phyloP scores from a whole-genome alignment of 1,140 invertebrate genomes.

The Tribolium castaneum region DNA sequence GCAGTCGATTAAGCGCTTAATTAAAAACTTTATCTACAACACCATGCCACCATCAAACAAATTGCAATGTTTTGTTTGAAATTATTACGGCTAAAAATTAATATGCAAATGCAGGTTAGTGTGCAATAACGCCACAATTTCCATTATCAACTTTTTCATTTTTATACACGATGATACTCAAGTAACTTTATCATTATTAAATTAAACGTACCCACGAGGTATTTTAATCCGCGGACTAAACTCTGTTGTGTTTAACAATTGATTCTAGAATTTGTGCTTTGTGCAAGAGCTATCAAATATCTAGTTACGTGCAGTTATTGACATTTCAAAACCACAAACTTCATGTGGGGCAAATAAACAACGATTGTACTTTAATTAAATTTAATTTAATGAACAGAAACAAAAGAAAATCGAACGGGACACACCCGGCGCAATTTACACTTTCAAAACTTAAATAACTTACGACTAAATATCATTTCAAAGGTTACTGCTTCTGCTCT shows the following conservation, averaged over 20 bases:
- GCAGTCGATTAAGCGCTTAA: conserved; percentile 4
- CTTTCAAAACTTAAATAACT: no score
- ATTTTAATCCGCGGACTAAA: not conserved
- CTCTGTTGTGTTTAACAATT: not conserved
- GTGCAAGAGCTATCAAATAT: not conserved
- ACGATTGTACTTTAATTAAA: no score
- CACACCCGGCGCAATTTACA: no score
- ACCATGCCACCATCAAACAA: not conserved
- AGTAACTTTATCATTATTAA: conserved; percentile 4
- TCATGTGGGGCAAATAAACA: no score
- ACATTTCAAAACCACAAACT: no score
- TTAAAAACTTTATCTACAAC: conserved; percentile 14
- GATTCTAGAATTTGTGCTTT: not conserved
- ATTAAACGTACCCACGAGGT: not conserved
- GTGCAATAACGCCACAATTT: not conserved
- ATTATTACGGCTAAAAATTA: conserved; percentile 7
- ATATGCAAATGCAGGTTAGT: conserved; percentile 14
- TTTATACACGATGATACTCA: not conserved
- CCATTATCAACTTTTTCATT: not conserved
- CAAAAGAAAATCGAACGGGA: no score
- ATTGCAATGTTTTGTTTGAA: conserved; percentile 14
- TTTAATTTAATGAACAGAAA: no score
- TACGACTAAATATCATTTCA: no score
- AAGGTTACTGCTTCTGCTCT: no score
- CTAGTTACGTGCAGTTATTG: no score